Percentiles rank a stretch among this genome's conserved stretches.
These are phyloP conservation scores for Heteronetta atricapilla DNA, from an alignment of 2,113 vertebrate genomes.

Conservation along the genomic window DNA sequence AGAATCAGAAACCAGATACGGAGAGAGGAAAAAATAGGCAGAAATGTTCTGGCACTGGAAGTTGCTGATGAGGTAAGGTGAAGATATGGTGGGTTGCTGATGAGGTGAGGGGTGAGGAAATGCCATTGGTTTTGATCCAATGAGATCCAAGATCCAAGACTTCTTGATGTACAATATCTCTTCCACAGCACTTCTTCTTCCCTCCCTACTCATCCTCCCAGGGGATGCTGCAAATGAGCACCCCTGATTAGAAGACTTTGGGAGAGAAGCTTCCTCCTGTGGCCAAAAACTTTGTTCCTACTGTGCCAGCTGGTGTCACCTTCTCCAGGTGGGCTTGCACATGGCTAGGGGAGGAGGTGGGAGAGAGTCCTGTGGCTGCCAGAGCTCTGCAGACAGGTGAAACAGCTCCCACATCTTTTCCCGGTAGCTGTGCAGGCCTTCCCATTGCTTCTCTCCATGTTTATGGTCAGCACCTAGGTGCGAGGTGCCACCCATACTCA, in stretches of 20 bases:
- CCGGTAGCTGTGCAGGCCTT: background rate
- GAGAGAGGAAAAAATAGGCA: background rate
- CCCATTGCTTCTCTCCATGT: background rate
- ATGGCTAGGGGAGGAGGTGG: background rate
- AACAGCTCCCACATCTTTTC: background rate
- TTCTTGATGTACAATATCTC: background rate
- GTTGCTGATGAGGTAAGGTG: no score
- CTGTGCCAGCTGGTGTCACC: fast-evolving
- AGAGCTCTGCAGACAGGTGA: background rate
- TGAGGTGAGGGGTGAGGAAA: background rate
- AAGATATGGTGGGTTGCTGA: background rate
- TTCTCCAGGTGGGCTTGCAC: background rate
- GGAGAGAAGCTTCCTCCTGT: background rate
- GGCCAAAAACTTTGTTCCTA: background rate
- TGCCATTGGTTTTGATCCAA: background rate
- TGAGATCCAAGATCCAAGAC: background rate
- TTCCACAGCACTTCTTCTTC: background rate
- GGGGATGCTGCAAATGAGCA: background rate
- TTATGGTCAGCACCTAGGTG: background rate
- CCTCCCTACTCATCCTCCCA: background rate
- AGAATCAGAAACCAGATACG: background rate
- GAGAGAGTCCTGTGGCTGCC: background rate
- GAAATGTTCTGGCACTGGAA: background rate
- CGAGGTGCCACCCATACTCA: background rate
- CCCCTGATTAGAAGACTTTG: background rate